Percentiles rank a stretch among this genome's conserved stretches.
phyloP scores from a whole-genome alignment of 2,113 vertebrate genomes.

The Coptodon bakossiorum region DNA sequence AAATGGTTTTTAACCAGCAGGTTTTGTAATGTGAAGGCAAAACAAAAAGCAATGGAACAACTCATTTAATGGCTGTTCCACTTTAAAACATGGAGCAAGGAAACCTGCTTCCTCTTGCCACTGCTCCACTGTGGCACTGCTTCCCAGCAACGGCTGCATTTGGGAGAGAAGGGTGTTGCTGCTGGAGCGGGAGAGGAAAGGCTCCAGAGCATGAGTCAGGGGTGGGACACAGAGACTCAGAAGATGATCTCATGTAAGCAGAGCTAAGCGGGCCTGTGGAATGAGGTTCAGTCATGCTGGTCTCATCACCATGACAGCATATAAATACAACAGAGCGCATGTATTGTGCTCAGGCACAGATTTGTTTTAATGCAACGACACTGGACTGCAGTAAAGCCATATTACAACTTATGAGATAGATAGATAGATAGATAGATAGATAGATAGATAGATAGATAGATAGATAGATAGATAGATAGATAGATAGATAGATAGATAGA shows the following conservation, averaged over 20 bases:
- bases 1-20: not conserved
- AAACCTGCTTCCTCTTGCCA: conserved; percentile 33
- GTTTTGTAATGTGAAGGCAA: not conserved
- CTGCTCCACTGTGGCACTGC: conserved; percentile 14
- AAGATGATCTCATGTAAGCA: conserved; percentile 69
- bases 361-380: not conserved
- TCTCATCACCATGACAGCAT: conserved; percentile 64
- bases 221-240: conserved; percentile 39
- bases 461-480: not conserved
- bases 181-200: conserved; percentile 35
- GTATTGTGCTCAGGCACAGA: not conserved
- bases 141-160: conserved; percentile 60
- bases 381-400: not conserved
- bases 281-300: conserved; percentile 52
- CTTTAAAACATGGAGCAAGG: not conserved
- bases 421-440: accelerated
- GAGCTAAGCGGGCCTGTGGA: conserved; percentile 45
- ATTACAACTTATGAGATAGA: not conserved
- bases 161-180: conserved; percentile 27
- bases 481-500: not conserved
- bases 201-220: conserved; percentile 46
- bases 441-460: too few species aligned
- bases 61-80: not conserved
- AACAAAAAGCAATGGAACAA: not conserved
- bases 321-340: conserved; percentile 38